Base-by-base conservation (phyloP, 2,888 invertebrate species). In the Bombylius major region DNA sequence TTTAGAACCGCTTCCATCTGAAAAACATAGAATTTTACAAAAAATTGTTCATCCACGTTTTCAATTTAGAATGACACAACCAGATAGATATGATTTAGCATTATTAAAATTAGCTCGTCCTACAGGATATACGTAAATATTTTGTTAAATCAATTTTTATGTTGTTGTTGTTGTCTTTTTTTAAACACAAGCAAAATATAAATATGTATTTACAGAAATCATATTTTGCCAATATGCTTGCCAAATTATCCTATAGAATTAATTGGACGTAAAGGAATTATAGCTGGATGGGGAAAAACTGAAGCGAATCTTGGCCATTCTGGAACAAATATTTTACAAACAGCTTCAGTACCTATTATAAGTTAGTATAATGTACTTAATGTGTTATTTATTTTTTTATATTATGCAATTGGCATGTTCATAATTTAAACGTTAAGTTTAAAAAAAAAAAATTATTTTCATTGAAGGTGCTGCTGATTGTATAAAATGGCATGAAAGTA, bases 211-310 rank as follows among this genome's bases (percentile, higher is more conserved):
- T 48, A 68, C 55, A 77, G 77, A 53, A 79, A 76, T 44, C 86
- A 89, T 65, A 88, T 90, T 60, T 73, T 85, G 36, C 89, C 90
- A 2, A 87, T 90, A 58, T 90, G 90, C 65, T 76, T 90, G 48
- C 90, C 90, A 0, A 77, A 79, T 9, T 63, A 66, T 54, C 69
- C 71, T 14, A 69, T 78, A 44, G 66, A 71, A 31, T 62, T 79
- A 51, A 71, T 74, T 49, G 82, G 82, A 0, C 75, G 78, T 57
- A 78, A 78, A 56, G 85, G 80, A 1, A 76, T 82, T 1, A 87
- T 89, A 0, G 89, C 89, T 0, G 89, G 89, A 1, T 90, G 89
- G 89, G 89, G 89, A 3, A 89, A 89, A 71, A 86, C 87, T 1
- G 86, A 86, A 60, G 78, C 84, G 0, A 82, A 81, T 48, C 79